These are phyloP conservation scores for Mimas tiliae DNA, from an alignment of 2,888 invertebrate species.

Conservation along the genomic window DNA sequence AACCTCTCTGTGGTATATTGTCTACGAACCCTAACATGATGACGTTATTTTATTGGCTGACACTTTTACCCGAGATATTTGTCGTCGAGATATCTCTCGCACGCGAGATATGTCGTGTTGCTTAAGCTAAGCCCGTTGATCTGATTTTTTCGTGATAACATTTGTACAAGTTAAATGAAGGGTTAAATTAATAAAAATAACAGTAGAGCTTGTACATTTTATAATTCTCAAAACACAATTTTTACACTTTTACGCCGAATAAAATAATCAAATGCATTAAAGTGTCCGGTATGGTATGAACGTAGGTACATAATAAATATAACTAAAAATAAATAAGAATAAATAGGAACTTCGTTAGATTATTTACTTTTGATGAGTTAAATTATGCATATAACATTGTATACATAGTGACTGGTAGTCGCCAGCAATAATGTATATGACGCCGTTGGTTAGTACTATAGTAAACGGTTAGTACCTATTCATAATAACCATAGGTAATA, in stretches of 20 bases:
- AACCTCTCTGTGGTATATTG: too few species aligned
- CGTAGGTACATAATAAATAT: conserved; percentile 37
- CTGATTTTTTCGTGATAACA: background rate
- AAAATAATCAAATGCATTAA: conserved; percentile 9
- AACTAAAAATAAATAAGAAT: conserved; percentile 39
- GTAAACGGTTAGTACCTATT: too few species aligned
- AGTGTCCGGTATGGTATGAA: conserved; percentile 35
- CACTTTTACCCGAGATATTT: too few species aligned
- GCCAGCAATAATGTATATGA: too few species aligned
- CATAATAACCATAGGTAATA: too few species aligned
- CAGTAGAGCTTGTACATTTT: conserved; percentile 42
- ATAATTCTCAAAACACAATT: conserved; percentile 32
- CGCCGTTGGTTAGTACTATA: background rate
- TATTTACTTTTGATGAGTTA: conserved; percentile 33
- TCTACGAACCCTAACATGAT: too few species aligned
- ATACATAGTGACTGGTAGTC: background rate
- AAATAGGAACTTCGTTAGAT: conserved; percentile 47
- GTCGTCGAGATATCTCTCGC: too few species aligned
- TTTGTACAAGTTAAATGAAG: background rate
- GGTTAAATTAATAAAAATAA: background rate
- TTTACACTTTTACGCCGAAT: conserved; percentile 12
- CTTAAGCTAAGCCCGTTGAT: too few species aligned
- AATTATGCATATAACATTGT: background rate
- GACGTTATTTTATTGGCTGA: too few species aligned
- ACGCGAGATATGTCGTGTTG: too few species aligned